Conservation (phyloP, 2,888 invertebrate species). For the Lymantria dispar region DNA sequence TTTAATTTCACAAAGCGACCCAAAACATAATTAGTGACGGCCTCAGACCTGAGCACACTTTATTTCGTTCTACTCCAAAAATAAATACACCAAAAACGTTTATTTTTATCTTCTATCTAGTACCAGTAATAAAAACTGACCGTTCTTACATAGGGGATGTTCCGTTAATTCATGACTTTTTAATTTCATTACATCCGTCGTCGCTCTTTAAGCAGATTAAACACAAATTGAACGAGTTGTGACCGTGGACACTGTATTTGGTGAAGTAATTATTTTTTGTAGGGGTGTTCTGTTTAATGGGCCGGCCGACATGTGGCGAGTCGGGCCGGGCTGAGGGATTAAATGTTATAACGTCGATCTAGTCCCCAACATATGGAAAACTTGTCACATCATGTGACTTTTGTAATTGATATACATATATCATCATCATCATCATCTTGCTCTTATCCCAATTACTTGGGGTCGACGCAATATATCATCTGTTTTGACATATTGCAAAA, state of each 20-base stretch:
- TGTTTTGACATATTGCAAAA: no score
- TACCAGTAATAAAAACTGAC: conserved; percentile 19
- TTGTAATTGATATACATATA: conserved; percentile 26
- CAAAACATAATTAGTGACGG: no score
- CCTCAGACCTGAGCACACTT: not conserved
- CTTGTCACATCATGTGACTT: conserved; percentile 44
- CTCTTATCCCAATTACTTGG: no score
- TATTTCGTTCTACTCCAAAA: not conserved
- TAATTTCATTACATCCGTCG: conserved; percentile 41
- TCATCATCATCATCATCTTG: no score
- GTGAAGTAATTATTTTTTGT: conserved; percentile 78
- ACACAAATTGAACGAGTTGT: conserved; percentile 57
- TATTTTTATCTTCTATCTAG: conserved; percentile 19
- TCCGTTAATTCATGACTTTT: conserved; percentile 42
- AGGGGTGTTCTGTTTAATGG: conserved; percentile 67
- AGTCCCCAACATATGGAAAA: conserved; percentile 55
- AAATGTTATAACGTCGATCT: conserved; percentile 41
- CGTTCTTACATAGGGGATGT: conserved; percentile 28
- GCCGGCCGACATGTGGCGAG: conserved; percentile 64
- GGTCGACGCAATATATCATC: no score
- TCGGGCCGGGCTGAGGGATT: conserved; percentile 31
- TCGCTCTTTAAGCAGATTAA: conserved; percentile 38
- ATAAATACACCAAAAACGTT: conserved; percentile 7
- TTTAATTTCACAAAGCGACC: no score
- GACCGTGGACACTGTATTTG: conserved; percentile 56